Conservation (phyloP, 2,888 invertebrate species). For the Meandrusa payeni region DNA sequence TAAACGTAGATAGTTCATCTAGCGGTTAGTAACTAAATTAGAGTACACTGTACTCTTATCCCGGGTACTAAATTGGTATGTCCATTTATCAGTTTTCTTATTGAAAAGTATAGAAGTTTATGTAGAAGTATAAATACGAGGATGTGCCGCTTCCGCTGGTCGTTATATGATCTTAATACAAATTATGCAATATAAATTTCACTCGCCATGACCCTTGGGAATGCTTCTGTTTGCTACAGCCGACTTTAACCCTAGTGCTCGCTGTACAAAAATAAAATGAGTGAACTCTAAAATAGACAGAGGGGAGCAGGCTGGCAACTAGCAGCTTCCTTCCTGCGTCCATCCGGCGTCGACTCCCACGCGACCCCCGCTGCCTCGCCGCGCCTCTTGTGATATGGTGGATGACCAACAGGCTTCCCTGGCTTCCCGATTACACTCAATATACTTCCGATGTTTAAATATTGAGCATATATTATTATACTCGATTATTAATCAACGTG, state of each 20-base stretch:
- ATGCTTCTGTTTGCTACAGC: constrained; percentile 6
- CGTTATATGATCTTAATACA: neutral
- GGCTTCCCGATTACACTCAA: constrained; percentile 1
- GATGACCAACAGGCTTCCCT: constrained; percentile 33
- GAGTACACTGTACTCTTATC: no score
- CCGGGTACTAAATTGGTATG: no score
- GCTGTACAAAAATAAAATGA: constrained; percentile 61
- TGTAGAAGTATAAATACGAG: no score
- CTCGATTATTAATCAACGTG: no score
- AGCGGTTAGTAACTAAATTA: no score
- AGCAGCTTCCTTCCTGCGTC: constrained; percentile 78
- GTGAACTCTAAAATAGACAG: constrained; percentile 76
- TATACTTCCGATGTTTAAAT: constrained; percentile 11
- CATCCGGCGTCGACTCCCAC: constrained; percentile 76
- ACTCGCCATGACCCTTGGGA: constrained; percentile 9
- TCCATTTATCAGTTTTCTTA: no score
- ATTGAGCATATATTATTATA: no score
- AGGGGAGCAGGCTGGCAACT: constrained; percentile 75
- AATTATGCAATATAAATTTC: no score
- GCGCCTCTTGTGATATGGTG: constrained; percentile 29
- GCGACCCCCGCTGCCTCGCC: constrained; percentile 48
- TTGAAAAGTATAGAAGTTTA: no score
- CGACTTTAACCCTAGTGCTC: constrained; percentile 34
- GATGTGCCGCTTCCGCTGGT: neutral
- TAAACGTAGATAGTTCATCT: no score